phyloP scores from a whole-genome alignment of 2,888 invertebrate species.

The Drosophila formosana region DNA sequence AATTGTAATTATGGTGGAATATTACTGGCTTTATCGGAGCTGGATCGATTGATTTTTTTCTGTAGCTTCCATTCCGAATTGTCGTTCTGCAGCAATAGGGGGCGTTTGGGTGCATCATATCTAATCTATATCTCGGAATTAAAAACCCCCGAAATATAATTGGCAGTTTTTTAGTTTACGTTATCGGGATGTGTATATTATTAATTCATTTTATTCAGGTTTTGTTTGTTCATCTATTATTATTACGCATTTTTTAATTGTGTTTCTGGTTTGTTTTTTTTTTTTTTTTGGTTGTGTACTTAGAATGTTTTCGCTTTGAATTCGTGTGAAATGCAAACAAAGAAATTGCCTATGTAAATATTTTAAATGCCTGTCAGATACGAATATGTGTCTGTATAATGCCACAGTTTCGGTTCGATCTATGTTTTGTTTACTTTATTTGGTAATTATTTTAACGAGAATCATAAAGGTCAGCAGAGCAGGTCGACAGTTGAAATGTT shows the following conservation, averaged over 20 bases:
- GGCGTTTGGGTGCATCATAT: slow-evolving; percentile 1
- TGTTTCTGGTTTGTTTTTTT: slow-evolving; percentile 6
- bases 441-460: slow-evolving; percentile 32
- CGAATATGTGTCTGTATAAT: slow-evolving; percentile 40
- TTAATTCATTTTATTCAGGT: slow-evolving; percentile 58
- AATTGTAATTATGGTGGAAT: neutral
- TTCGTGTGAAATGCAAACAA: slow-evolving; percentile 56
- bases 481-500: slow-evolving; percentile 30
- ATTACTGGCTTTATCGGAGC: slow-evolving; percentile 7
- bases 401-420: slow-evolving; percentile 27
- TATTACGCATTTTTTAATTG: slow-evolving; percentile 38
- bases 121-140: slow-evolving; percentile 6
- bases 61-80: slow-evolving; percentile 11
- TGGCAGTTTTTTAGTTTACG: slow-evolving; percentile 6
- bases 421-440: slow-evolving; percentile 8
- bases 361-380: slow-evolving; percentile 57
- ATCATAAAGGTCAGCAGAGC: slow-evolving; percentile 34
- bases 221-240: slow-evolving; percentile 58
- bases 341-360: slow-evolving; percentile 57
- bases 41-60: neutral
- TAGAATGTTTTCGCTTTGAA: slow-evolving; percentile 43
- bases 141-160: neutral
- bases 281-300: slow-evolving; percentile 34
- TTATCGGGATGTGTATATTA: slow-evolving; percentile 42
- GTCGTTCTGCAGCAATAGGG: slow-evolving; percentile 1